phyloP scores from a whole-genome alignment of 2,113 vertebrate species.

The Heloderma charlesbogerti region DNA sequence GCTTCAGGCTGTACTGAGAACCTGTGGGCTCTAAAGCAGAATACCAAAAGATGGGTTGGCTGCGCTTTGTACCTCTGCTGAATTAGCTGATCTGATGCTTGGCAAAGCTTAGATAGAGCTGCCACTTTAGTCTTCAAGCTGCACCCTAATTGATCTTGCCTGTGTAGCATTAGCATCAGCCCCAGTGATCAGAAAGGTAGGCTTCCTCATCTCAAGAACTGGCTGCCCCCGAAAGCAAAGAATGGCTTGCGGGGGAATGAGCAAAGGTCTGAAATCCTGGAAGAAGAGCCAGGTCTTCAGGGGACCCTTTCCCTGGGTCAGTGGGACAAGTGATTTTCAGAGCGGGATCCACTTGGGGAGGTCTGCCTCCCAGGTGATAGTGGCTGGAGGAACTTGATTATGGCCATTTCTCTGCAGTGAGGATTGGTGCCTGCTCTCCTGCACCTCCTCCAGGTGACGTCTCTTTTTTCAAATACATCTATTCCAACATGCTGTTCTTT shows the following conservation, averaged over 20 bases:
- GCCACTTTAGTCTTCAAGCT: background rate
- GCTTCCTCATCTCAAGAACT: background rate
- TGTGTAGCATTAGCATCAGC: background rate
- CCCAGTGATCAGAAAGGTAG: background rate
- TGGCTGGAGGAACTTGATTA: background rate
- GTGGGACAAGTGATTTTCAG: fast-evolving
- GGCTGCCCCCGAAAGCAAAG: background rate
- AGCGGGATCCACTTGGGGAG: fast-evolving
- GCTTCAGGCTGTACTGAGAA: background rate
- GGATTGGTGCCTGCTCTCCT: background rate
- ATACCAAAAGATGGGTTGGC: background rate
- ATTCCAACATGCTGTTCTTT: background rate
- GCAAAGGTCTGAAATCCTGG: background rate
- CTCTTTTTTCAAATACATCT: background rate
- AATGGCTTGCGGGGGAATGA: background rate
- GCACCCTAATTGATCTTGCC: background rate
- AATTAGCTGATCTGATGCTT: background rate
- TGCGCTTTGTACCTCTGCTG: background rate
- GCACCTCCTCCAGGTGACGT: background rate
- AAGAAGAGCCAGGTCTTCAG: background rate
- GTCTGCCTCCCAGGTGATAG: fast-evolving
- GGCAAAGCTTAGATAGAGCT: background rate
- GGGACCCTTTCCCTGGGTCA: background rate
- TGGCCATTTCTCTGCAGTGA: background rate
- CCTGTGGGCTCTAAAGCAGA: background rate